Percentiles rank a stretch among this genome's conserved stretches.
These are phyloP conservation scores for Amblyopsis hoosieri DNA, from an alignment of 2,797 vertebrate genomes.

Conservation along the genomic window DNA sequence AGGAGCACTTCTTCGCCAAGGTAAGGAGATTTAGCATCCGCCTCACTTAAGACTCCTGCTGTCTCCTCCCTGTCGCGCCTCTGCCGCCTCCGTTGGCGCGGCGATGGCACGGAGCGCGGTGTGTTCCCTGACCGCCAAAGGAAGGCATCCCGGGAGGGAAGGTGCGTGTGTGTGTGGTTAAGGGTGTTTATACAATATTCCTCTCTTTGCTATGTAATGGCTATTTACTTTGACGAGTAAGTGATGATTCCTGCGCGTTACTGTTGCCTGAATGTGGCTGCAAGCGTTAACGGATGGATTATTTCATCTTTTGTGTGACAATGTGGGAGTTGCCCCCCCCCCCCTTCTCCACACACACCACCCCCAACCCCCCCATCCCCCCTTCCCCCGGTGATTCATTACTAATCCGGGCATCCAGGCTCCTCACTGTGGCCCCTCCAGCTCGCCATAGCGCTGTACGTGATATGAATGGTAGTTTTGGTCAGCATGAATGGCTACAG, in stretches of 20 bases:
- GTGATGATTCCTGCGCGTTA: not conserved
- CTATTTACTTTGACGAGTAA: not conserved
- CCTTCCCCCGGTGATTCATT: conserved; percentile 69
- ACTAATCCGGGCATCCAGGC: conserved; percentile 58
- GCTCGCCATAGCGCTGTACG: conserved; percentile 67
- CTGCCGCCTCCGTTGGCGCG: conserved; percentile 17
- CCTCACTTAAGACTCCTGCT: conserved; percentile 54
- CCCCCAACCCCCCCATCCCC: conserved; percentile 27
- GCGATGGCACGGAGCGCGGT: not conserved
- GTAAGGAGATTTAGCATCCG: conserved; percentile 70
- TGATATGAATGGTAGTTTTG: conserved; percentile 74
- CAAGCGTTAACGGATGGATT: conserved; percentile 18
- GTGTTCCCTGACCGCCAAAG: conserved; percentile 33
- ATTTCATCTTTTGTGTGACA: conserved; percentile 51
- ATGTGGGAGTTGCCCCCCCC: conserved; percentile 68
- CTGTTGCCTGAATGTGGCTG: not conserved
- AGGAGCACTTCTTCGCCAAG: conserved; percentile 62
- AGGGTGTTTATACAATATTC: not conserved
- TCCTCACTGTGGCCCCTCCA: conserved; percentile 65
- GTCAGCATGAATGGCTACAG: conserved; percentile 68
- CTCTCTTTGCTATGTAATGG: too few relatives aligned
- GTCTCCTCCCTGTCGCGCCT: conserved; percentile 48
- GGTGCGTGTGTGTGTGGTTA: conserved; percentile 6
- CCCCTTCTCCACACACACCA: conserved; percentile 18
- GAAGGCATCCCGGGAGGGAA: conserved; percentile 19